Base-by-base conservation (phyloP, 92 coral and sea anemone genomes). In the Isaurus tuberculatus region DNA sequence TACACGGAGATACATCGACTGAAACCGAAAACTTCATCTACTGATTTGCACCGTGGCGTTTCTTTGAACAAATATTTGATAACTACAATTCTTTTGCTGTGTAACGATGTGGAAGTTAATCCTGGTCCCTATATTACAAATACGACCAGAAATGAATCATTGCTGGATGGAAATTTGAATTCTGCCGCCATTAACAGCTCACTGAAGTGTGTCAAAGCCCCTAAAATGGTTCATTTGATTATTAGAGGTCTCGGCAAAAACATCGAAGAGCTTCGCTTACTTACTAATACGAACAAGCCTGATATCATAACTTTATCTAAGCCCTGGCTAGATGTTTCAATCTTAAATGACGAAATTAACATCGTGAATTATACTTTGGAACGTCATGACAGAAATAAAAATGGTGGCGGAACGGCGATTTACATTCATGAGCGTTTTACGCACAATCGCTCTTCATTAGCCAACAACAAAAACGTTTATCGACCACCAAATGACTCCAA, bases 41-140 rank as follows among this genome's bases (percentile, higher is more conserved):
- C 85, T 27, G 33, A 65, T 64, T 27, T 44, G 48, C 37, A 81
- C 48, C 61, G 20, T 81, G 65, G 63, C 80, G 30, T 83, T 25
- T 83, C 86, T 34, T 30, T 83, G n/a, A 69, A 83, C 80, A 69
- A 70, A 67, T 70, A 28, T 23, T n/a, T 83, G 78, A 5, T 81
- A 28, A 58, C 33, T 25, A 65, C 63, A 13, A 32, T 48, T 13
- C 71, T 77, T 40, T 30, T 86, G 0, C 79, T 86, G 36, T 84
- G 80, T 16, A 84, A 84, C 67, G 83, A 84, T 36, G 49, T 73
- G 16, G 73, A 84, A 17, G 13, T 58, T 6, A 73, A 57, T 23
- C 88, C 88, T 84, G 88, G 88, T 10, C 88, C 88, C 44, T 27
- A 61, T 84, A 25, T 65, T 20, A 40, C 69, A 32, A 26, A 67